Percentiles rank a stretch among this genome's conserved stretches.
phyloP scores from a whole-genome alignment of 2,888 invertebrate species.

The Onchidella celtica region DNA sequence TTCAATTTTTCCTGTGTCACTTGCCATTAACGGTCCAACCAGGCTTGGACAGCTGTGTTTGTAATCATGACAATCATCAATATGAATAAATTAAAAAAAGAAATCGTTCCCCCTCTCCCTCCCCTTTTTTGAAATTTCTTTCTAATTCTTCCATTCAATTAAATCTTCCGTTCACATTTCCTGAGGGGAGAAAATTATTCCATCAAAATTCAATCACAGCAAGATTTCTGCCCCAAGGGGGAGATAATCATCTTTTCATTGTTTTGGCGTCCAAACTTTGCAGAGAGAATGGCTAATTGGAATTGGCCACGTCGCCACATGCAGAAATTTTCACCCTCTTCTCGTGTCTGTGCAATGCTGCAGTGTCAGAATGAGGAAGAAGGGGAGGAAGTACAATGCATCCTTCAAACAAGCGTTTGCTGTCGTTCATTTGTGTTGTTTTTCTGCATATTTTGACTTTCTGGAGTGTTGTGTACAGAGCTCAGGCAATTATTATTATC shows the following conservation, averaged over 20 bases:
- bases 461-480: too few species aligned
- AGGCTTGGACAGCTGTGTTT: conserved; percentile 20
- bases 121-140: neutral
- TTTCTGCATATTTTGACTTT: too few species aligned
- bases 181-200: neutral
- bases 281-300: conserved; percentile 15
- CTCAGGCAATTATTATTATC: too few species aligned
- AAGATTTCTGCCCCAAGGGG: neutral
- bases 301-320: neutral
- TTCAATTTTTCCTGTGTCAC: neutral
- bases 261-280: neutral
- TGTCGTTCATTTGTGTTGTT: too few species aligned
- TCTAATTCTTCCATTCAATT: conserved; percentile 2
- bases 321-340: too few species aligned
- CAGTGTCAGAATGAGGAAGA: too few species aligned
- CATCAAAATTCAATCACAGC: conserved; percentile 11
- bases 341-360: too few species aligned
- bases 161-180: neutral
- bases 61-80: neutral
- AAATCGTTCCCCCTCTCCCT: neutral
- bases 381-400: too few species aligned
- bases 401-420: too few species aligned
- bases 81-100: conserved; percentile 31
- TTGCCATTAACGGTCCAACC: neutral
- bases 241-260: conserved; percentile 30